A percentile compares a stretch with the other conserved stretches of the same genome.
Evolutionary conservation across 2,888 invertebrate species (phyloP).

Genomic region (Trilocha varians): DNA sequence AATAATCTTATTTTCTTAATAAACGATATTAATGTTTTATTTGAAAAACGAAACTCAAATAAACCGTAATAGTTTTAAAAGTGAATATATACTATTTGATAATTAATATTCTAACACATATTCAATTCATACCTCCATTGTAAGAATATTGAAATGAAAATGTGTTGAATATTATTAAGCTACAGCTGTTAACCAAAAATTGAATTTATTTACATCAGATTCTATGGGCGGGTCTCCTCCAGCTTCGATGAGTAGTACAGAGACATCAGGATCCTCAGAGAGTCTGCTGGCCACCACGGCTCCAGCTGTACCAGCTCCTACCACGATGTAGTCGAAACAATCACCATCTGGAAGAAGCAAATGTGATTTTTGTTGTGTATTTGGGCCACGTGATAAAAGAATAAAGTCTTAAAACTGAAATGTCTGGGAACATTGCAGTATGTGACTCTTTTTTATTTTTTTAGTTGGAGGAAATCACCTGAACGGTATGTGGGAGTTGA

Average conservation of each 20-base stretch:
- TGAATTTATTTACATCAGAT: slow-evolving; percentile 8
- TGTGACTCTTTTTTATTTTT: too few relatives aligned
- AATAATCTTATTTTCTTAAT: too few relatives aligned
- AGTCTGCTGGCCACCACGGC: slow-evolving; percentile 18
- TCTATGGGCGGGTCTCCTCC: slow-evolving; percentile 32
- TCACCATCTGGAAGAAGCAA: slow-evolving; percentile 12
- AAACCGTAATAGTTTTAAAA: not conserved
- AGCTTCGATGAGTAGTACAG: slow-evolving; percentile 64
- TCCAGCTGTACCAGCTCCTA: slow-evolving; percentile 19
- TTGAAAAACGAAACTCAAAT: not conserved
- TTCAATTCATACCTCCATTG: not conserved
- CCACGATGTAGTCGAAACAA: slow-evolving; percentile 14
- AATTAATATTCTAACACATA: too few relatives aligned
- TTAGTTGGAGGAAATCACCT: too few relatives aligned
- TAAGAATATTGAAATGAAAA: not conserved
- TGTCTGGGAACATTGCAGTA: too few relatives aligned
- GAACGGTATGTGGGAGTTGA: too few relatives aligned
- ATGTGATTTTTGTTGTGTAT: not conserved
- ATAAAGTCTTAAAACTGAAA: too few relatives aligned
- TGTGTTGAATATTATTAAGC: not conserved
- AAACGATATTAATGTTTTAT: not conserved
- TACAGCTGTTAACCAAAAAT: not conserved
- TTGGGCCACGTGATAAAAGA: too few relatives aligned
- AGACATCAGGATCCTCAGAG: slow-evolving; percentile 11
- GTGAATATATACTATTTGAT: too few relatives aligned